Evolutionary conservation across 2,797 vertebrate genomes (phyloP), one percentile per base, ranked within the genome.

Genomic region (Peromyscus eremicus): DNA sequence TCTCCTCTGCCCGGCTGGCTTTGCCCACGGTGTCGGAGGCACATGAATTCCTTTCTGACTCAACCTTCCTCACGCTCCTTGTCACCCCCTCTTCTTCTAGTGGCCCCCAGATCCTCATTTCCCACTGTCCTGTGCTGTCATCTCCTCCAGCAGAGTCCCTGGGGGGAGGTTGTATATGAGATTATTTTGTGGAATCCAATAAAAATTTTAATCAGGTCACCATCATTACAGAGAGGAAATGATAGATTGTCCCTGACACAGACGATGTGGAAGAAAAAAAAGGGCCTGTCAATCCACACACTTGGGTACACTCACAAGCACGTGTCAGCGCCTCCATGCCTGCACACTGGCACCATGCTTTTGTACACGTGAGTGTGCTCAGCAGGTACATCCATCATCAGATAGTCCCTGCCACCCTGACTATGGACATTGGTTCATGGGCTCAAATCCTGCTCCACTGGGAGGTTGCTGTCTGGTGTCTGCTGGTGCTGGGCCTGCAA

Each of bases 141-240:
- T 89, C 83, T 89, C 70, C 90, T 97, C 91, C 83, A 95, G 82
- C 92, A 94, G 94, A 62, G 96, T 98, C 98, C 95, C 40, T 76
- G 98, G 96, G 97, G 96, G 97, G 98, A 97, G 82, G 68, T 95
- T 96, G 91, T 96, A 85, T 97, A 97, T 98, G 96, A 98, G 98
- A 98, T 98, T 98, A 98, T 98, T 98, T 98, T 97, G 95, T 98
- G 96, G 98, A 99, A 99, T 99, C 98, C 98, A 99, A 99, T 99
- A 99, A 98, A 98, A 99, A 98, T 98, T 99, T 99, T 99, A 99
- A 99, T 99, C 98, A 98, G 98, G 98, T 98, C 97, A 98, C 97
- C 98, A 98, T 99, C 98, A 97, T 98, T 99, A 98, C 98, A 98
- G 98, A 98, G 98, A 97, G 97, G 96, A 98, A 97, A 98, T 98